Base-by-base conservation (phyloP, 2,113 vertebrate genomes). In the Coturnix japonica region DNA sequence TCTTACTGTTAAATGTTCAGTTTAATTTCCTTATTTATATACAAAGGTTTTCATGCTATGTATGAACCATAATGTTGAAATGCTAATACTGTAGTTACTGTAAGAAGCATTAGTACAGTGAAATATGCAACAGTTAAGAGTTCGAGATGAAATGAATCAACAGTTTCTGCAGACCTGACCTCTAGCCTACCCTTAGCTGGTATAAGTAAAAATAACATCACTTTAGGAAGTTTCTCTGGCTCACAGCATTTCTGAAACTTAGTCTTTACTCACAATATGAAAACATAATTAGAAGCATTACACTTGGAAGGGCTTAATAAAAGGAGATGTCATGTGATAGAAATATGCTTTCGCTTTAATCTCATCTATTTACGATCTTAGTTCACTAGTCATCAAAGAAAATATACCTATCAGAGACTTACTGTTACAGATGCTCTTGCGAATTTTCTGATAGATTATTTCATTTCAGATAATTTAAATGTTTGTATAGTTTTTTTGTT, bases 21-120 rank as follows among this genome's bases (percentile, higher is more conserved):
- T 96, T 97, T 95, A 77, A 56, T 94, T 76, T 79, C 44, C 13
- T 96, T 87, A 97, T 97, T 97, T 96, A 97, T 97, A 66, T 69
- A 64, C n/a, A 71, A 41, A 81, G 91, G 78, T 77, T 97, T 96
- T 95, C 67, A 71, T 87, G 39, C 76, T 91, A 87, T 91, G 90
- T 95, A 95, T 91, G 85, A 87, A 95, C 91, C 2, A 2, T 89
- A 94, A 93, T 79, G 71, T 86, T 96, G 71, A 96, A 96, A 64
- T 47, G 86, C 74, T 97, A 92, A 89, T 96, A 86, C 11, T 78
- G 70, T 82, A 93, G 87, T 95, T 97, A 96, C 92, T 90, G 53
- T 97, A 97, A 95, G 90, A 96, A 94, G 51, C 77, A 94, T 96
- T 96, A 88, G 28, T 89, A 93, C 21, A 95, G 92, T 89, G 97